Conservation (phyloP, 2,113 vertebrate species). For the Aegithalos caudatus region DNA sequence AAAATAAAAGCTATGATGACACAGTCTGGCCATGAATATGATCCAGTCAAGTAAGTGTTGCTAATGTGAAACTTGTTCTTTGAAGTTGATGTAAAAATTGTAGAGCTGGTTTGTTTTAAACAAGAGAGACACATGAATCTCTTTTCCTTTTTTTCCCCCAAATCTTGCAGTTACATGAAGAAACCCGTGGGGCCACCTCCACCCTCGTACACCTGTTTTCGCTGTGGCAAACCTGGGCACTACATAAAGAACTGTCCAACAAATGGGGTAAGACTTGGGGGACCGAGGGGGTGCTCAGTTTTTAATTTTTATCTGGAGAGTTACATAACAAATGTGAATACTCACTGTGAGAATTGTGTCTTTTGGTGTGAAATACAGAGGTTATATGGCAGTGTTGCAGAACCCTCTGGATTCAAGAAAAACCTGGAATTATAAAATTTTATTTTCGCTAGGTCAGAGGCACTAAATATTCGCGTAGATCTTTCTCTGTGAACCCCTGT, state of each 20-base stretch:
- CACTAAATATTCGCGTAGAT: not conserved
- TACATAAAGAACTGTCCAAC: constrained; percentile 95
- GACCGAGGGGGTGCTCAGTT: not conserved
- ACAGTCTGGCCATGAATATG: constrained; percentile 94
- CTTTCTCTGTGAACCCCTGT: not conserved
- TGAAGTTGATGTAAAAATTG: not conserved
- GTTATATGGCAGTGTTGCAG: not conserved
- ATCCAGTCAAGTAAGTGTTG: constrained; percentile 89
- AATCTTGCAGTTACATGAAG: constrained; percentile 84
- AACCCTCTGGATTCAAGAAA: not conserved
- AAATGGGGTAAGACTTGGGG: constrained; percentile 80
- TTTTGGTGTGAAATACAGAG: not conserved
- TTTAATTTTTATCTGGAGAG: not conserved
- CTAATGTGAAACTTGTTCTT: not conserved
- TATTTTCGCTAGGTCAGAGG: not conserved
- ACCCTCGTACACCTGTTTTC: constrained; percentile 91
- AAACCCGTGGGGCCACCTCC: constrained; percentile 84
- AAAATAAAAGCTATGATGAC: constrained; percentile 97
- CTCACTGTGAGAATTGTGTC: not conserved
- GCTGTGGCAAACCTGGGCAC: constrained; percentile 92
- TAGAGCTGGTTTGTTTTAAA: not conserved
- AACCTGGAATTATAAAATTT: not conserved
- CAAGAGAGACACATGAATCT: not conserved
- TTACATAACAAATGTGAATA: not conserved
- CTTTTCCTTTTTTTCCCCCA: not conserved